Evolutionary conservation across 2,113 vertebrate species (phyloP).

Genomic region (Etheostoma cragini): DNA sequence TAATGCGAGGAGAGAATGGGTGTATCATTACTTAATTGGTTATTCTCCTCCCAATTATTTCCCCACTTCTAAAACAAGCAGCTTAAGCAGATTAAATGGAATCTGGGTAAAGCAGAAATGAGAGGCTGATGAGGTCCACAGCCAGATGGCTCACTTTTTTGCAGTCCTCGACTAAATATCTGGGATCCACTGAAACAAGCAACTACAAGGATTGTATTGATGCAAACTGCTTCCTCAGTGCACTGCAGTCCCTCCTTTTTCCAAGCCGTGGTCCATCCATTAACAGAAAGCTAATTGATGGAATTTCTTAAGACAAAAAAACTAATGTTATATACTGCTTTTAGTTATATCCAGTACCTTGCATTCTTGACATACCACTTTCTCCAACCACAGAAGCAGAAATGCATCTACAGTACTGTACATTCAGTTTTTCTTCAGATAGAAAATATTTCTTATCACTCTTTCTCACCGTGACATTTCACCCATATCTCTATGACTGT

Average conservation of each 20-base stretch:
- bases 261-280: neutral
- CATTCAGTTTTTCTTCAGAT: neutral
- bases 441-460: neutral
- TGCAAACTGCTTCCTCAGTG: constrained; percentile 42
- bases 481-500: neutral
- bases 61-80: constrained; percentile 51
- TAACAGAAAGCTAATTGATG: constrained; percentile 8
- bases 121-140: constrained; percentile 53
- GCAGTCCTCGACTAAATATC: constrained; percentile 62
- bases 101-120: constrained; percentile 57
- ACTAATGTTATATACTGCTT: constrained; percentile 9
- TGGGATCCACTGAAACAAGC: constrained; percentile 60
- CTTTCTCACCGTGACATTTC: neutral
- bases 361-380: neutral
- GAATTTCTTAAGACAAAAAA: constrained; percentile 16
- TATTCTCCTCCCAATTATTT: constrained; percentile 61
- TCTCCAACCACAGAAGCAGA: neutral
- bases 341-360: neutral
- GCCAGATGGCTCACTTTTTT: constrained; percentile 62
- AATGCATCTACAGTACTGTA: neutral
- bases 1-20: constrained; percentile 44
- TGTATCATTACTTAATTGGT: constrained; percentile 50
- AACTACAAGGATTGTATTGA: constrained; percentile 52
- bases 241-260: constrained; percentile 8
- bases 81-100: constrained; percentile 66